Evolutionary conservation across 37 sponge, comb jelly and placozoan genomes (phyloP).

Genomic region (Petrosia ficiformis): DNA sequence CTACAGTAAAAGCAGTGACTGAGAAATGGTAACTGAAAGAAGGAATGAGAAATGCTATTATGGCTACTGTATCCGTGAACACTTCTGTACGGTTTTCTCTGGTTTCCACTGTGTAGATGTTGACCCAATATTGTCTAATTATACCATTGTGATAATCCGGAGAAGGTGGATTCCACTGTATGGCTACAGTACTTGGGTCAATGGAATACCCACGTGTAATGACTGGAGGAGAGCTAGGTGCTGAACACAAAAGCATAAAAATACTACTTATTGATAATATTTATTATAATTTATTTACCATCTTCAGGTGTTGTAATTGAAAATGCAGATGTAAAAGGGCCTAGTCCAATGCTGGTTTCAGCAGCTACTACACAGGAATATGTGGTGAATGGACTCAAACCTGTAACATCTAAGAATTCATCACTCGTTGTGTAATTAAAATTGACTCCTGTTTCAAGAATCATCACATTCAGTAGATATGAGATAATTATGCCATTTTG

Average conservation of each 20-base stretch:
- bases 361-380: conserved; percentile 37
- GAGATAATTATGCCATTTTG: conserved; percentile 10
- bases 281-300: conserved; percentile 19
- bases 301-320: conserved; percentile 35
- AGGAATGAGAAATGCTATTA: not conserved
- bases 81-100: not conserved
- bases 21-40: conserved; percentile 6
- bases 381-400: conserved; percentile 19
- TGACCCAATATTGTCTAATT: not conserved
- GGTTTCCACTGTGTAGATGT: not conserved
- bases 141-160: conserved; percentile 17
- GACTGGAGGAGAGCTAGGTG: not conserved
- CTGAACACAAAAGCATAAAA: not conserved
- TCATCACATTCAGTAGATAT: conserved; percentile 5
- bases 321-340: conserved; percentile 26
- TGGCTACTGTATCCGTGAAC: not conserved
- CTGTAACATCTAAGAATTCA: not conserved
- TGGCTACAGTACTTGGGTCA: conserved; percentile 2
- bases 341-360: conserved; percentile 17
- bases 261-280: not conserved
- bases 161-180: conserved; percentile 17
- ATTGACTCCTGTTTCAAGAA: not conserved
- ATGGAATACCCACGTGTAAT: not conserved
- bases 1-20: conserved; percentile 13
- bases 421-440: conserved; percentile 9